Base-by-base conservation (phyloP, 2,888 invertebrate genomes). In the Ditylenchus weischeri region DNA sequence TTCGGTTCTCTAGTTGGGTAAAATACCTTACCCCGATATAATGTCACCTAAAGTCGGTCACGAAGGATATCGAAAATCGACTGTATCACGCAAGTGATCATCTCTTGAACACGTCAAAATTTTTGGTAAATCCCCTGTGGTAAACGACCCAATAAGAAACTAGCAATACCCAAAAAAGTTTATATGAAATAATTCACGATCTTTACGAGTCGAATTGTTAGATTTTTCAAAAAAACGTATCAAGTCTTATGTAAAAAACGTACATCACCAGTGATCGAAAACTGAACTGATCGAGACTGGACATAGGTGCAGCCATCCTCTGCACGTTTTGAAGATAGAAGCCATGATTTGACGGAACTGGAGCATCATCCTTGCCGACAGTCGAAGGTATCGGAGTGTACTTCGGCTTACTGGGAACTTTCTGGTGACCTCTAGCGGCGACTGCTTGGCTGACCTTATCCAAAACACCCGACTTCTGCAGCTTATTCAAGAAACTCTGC, bases 281-380 rank as follows among this genome's bases (percentile, higher is more conserved):
- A 63, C 71, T 76, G 65, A 78, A 78, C 18, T 76, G 72, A 64
- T 76, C 76, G 61, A 76, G 68, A 49, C 89, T 88, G 64, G 88
- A 87, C 0, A 92, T 91, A 13, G 78, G 76, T 38, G 64, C 43
- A 8, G 66, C 19, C 43, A 69, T 47, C 35, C 72, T 66, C 43
- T 70, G 65, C 18, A 69, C 38, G 21, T 68, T 67, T 54, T 69
- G 64, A 15, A 68, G 21, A 43, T 6, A 43, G 43, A 6, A 43
- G 7, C 63, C 65, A 18, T 66, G 63, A 13, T 35, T 54, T 36
- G 69, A 72, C 36, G 71, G 73, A 54, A 69, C 66, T 38, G 75
- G 75, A 23, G 65, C 62, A 51, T 19, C 23, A 23, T 38, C 36
- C 11, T 64, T 29, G 35, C 35, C 64, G n/a, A 63, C 57, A 15